Base-by-base conservation (phyloP, 2,113 vertebrate genomes). In the Pycnonotus jocosus region DNA sequence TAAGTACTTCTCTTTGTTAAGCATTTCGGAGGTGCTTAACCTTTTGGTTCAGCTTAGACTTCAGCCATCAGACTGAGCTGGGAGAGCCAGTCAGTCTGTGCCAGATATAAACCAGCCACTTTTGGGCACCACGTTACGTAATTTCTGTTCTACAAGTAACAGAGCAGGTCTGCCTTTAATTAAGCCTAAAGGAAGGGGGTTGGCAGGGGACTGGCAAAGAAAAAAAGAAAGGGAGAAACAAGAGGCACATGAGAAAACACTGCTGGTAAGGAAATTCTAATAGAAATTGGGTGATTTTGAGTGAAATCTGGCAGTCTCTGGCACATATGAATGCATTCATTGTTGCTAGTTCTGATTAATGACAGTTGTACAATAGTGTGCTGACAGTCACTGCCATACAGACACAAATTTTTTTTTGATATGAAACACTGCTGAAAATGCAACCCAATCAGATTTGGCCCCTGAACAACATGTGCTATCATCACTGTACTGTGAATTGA, bases 341-440 rank as follows among this genome's bases (percentile, higher is more conserved):
- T 98, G 97, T 97, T 97, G 96, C 89, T 97, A 93, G 88, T 91
- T 96, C 97, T 98, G 98, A 98, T 98, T 98, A 98, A 98, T 98
- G 97, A 95, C 94, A 97, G 95, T 98, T 96, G 94, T 96, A 97
- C 94, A 98, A 98, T 97, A 93, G 69, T 96, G 94, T 91, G 95
- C 95, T 98, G 97, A 97, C 97, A 98, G 96, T 96, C 79, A 83
- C 88, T 95, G 95, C 97, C 86, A 95, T 66, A 90, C 77, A 97
- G 96, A 95, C 95, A 97, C 92, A 25, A 92, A 93, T 91, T 95
- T 89, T 90, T 91, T 92, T 90, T 94, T 92, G 2, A 96, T 97
- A 98, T 96, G 95, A 98, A 98, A 98, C 93, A 97, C 93, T 98
- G 96, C 90, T 97, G 96, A 97, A 98, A 98, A 98, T 97, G 97